These are phyloP conservation scores for Dusona sp. DNA, from an alignment of 2,888 invertebrate genomes.

Conservation along the genomic window DNA sequence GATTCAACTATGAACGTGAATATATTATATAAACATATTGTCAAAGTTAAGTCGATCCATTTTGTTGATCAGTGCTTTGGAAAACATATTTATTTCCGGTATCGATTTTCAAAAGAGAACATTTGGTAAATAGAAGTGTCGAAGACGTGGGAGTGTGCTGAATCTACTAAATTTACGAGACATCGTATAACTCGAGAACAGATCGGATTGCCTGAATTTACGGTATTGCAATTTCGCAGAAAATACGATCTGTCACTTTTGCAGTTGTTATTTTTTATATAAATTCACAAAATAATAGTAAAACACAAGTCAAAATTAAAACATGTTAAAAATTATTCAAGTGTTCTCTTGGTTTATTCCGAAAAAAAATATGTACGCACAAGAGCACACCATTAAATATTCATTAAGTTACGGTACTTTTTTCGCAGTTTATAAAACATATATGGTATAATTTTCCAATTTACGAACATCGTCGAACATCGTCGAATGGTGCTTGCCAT, in stretches of 20 bases:
- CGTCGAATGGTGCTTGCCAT: not conserved
- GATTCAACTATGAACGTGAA: constrained; percentile 1
- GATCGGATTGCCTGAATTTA: not conserved
- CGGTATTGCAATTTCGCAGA: constrained; percentile 3
- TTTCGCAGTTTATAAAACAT: constrained; percentile 19
- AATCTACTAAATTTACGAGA: not conserved
- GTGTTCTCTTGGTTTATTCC: not conserved
- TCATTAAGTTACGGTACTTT: constrained; percentile 22
- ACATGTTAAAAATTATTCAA: not conserved
- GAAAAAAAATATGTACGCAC: not conserved
- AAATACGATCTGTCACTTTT: constrained; percentile 1
- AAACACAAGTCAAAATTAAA: not conserved
- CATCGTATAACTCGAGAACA: constrained; percentile 1
- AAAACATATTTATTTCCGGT: not conserved
- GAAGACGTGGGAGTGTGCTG: not conserved
- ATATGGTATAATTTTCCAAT: constrained; percentile 32
- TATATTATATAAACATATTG: not conserved
- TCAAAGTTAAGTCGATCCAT: not conserved
- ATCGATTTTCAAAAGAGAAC: not conserved
- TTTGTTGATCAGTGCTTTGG: not conserved
- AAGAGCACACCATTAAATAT: constrained; percentile 16
- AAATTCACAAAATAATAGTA: not conserved
- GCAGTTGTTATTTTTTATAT: not conserved
- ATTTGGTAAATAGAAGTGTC: not conserved
- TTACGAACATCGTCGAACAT: constrained; percentile 18